A percentile compares a stretch with the other conserved stretches of the same genome.
Conservation (phyloP, 2,888 invertebrate species). For the Pollenia labialis region DNA sequence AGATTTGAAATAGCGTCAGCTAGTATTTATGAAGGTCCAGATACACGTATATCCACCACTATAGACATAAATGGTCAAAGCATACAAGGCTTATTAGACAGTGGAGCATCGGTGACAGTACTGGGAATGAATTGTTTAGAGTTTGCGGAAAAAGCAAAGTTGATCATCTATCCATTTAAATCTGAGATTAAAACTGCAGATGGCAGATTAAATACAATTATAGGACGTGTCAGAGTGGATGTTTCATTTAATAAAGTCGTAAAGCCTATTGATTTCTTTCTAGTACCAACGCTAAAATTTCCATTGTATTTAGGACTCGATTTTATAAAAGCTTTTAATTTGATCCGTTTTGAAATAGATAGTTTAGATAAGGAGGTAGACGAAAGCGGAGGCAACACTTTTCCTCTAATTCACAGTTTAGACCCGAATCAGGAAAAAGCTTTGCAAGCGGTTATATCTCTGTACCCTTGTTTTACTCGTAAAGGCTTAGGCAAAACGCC, state of each 20-base stretch:
- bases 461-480: background rate
- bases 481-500: slow-evolving; percentile 1
- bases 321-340: background rate
- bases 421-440: no score
- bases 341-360: background rate
- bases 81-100: no score
- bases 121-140: no score
- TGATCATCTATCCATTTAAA: no score
- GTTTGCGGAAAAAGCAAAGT: no score
- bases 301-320: background rate
- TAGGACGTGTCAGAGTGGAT: background rate
- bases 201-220: no score
- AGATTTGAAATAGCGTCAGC: no score
- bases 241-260: background rate
- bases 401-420: background rate
- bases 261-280: background rate
- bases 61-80: no score
- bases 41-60: no score
- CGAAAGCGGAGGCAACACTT: background rate
- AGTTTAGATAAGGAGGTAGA: background rate
- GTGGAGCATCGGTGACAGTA: no score
- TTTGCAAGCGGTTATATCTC: background rate
- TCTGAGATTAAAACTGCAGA: no score
- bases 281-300: slow-evolving; percentile 11
- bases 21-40: no score